These are phyloP conservation scores for Phalacrocorax carbo DNA, from an alignment of 2,113 vertebrate genomes.

Conservation along the genomic window DNA sequence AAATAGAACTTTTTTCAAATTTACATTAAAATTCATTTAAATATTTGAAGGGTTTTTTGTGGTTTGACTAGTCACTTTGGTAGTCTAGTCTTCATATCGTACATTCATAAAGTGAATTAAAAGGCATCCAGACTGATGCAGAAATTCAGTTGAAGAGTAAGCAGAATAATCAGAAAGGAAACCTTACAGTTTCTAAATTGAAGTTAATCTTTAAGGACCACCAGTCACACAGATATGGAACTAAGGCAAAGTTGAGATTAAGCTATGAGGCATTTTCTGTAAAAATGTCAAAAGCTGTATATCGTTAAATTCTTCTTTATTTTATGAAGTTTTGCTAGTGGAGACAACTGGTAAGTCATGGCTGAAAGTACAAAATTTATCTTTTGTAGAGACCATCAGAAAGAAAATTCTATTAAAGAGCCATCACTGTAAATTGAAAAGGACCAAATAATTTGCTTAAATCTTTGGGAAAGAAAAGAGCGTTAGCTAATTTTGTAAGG, in stretches of 20 bases:
- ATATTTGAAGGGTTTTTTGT: constrained; percentile 12
- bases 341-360: not conserved
- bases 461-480: constrained; percentile 4
- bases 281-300: not conserved
- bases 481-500: constrained; percentile 4
- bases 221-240: not conserved
- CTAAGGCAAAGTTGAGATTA: not conserved
- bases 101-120: constrained; percentile 22
- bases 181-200: not conserved
- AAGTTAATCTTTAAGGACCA: not conserved
- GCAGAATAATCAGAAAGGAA: not conserved
- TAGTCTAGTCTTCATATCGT: constrained; percentile 15
- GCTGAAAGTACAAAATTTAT: not conserved
- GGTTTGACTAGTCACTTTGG: not conserved
- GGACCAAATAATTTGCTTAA: not conserved
- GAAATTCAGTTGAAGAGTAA: constrained; percentile 24
- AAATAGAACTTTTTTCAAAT: not conserved
- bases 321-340: not conserved
- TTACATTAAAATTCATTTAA: not conserved
- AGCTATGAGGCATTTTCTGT: not conserved
- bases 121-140: not conserved
- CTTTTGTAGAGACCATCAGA: not conserved
- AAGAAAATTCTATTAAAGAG: not conserved
- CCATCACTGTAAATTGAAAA: not conserved
- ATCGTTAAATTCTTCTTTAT: not conserved